phyloP scores from a whole-genome alignment of 2,113 vertebrate species.

The Falcunculus frontatus region DNA sequence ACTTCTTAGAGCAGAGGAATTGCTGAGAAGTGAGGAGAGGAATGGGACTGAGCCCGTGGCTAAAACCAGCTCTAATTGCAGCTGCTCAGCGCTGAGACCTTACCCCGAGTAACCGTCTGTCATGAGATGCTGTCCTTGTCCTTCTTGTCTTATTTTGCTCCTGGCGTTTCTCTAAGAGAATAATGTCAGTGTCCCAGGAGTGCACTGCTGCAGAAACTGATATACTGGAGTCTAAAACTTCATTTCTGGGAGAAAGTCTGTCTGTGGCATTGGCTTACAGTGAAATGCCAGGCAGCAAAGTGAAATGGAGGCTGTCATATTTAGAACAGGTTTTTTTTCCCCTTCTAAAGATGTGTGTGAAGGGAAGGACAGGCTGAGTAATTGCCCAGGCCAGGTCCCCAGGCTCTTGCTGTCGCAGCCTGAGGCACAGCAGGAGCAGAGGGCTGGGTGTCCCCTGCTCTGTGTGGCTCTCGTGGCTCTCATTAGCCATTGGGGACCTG shows the following conservation, averaged over 20 bases:
- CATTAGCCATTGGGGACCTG: background rate
- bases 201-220: background rate
- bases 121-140: constrained; percentile 49
- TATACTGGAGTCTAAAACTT: background rate
- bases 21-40: background rate
- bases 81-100: background rate
- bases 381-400: background rate
- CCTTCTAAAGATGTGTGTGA: background rate
- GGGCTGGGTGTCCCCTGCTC: background rate
- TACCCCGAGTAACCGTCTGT: background rate
- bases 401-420: rapidly evolving
- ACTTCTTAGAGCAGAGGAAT: background rate
- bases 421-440: background rate
- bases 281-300: background rate
- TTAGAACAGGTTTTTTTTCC: background rate
- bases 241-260: background rate
- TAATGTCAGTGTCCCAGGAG: constrained; percentile 4
- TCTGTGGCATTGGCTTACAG: background rate
- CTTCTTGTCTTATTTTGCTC: constrained; percentile 25
- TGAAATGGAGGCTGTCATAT: background rate
- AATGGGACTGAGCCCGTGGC: background rate
- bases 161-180: background rate
- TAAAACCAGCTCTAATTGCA: constrained; percentile 46
- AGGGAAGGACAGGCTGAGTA: background rate
- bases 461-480: rapidly evolving